Conservation (phyloP, 1,140 invertebrate species). For the Palaemon carinicauda region DNA sequence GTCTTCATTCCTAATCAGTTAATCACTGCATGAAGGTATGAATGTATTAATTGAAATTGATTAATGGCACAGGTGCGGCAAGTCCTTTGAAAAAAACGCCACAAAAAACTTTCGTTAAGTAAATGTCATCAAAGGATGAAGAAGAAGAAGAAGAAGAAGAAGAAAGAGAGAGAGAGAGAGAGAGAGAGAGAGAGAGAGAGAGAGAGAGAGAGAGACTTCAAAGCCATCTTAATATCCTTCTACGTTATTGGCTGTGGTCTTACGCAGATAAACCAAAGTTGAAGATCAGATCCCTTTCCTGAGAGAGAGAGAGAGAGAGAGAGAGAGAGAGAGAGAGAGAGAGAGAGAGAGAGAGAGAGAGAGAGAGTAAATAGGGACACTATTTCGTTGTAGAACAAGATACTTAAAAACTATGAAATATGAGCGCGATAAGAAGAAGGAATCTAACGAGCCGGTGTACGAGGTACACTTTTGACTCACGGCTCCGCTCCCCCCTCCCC, state of each 20-base stretch:
- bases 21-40: no score
- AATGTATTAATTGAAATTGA: no score
- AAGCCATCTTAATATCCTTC: not conserved
- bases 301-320: no score
- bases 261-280: not conserved
- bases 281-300: not conserved
- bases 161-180: slow-evolving; percentile 7
- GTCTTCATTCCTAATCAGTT: no score
- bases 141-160: not conserved
- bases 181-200: slow-evolving; percentile 21
- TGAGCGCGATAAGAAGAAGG: slow-evolving; percentile 31
- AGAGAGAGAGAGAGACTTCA: slow-evolving; percentile 18
- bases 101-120: no score
- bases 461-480: no score
- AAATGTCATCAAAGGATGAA: not conserved
- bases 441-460: not conserved
- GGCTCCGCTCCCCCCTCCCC: no score
- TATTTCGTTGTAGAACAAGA: slow-evolving; percentile 33
- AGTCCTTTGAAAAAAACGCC: no score
- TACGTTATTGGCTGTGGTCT: not conserved
- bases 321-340: no score
- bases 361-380: not conserved
- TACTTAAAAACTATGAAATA: slow-evolving; percentile 35
- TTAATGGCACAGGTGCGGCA: no score
- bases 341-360: not conserved